Conservation (phyloP, 2,113 vertebrate genomes). For the Euleptes europaea region DNA sequence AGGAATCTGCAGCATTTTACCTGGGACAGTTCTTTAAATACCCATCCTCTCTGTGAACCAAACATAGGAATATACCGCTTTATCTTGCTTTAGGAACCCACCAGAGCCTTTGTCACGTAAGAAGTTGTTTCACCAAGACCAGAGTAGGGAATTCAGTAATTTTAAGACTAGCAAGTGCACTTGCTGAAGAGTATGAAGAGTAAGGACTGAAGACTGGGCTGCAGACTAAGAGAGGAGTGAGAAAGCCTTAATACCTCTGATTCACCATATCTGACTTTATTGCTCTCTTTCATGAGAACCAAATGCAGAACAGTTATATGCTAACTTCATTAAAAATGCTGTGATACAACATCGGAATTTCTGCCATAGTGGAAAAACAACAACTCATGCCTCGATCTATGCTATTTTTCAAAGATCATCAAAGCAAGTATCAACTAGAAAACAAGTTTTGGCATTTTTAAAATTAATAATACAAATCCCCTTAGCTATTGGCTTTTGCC, state of each 20-base stretch:
- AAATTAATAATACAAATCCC: conserved; percentile 41
- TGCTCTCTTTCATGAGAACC: background rate
- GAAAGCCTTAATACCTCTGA: background rate
- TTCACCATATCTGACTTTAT: background rate
- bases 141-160: background rate
- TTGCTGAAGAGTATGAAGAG: background rate
- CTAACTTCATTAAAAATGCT: background rate
- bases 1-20: background rate
- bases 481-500: conserved; percentile 36
- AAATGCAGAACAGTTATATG: background rate
- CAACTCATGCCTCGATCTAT: background rate
- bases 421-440: conserved; percentile 43
- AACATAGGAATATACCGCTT: background rate
- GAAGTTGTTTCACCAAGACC: background rate
- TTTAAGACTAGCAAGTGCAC: background rate
- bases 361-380: conserved; percentile 5
- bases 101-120: background rate
- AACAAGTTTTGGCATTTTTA: conserved; percentile 10
- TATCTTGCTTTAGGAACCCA: background rate
- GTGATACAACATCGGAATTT: background rate
- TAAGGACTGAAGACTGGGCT: background rate
- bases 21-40: no score
- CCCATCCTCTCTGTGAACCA: background rate
- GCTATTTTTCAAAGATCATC: conserved; percentile 23
- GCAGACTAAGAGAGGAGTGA: background rate